Conservation (phyloP, 2,113 vertebrate species). For the Pterophyllum scalare region DNA sequence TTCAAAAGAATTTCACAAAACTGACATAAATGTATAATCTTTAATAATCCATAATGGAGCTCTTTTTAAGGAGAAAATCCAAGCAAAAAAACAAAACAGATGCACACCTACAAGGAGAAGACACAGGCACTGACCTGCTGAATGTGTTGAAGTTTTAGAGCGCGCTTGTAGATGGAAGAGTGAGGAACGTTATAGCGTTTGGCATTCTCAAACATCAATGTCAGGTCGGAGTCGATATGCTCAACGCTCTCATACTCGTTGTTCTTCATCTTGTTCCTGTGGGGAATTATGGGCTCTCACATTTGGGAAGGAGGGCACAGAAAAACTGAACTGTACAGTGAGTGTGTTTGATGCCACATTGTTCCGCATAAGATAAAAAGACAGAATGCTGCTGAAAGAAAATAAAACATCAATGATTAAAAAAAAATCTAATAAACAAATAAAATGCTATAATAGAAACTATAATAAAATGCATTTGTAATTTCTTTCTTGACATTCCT, state of each 20-base stretch:
- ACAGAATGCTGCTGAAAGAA: constrained; percentile 46
- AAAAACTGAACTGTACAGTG: constrained; percentile 64
- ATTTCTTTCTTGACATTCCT: background rate
- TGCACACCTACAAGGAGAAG: background rate
- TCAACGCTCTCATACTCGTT: constrained; percentile 95
- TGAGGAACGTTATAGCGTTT: constrained; percentile 97
- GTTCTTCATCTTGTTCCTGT: constrained; percentile 95
- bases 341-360: constrained; percentile 35
- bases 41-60: background rate
- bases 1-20: background rate
- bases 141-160: constrained; percentile 94
- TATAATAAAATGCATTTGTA: background rate
- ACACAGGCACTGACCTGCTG: constrained; percentile 87
- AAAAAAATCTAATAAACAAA: constrained; percentile 1
- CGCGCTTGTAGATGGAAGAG: constrained; percentile 97
- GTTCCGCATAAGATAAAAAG: constrained; percentile 37
- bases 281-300: constrained; percentile 69
- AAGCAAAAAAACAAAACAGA: background rate
- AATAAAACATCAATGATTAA: background rate
- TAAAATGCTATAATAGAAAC: background rate
- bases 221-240: constrained; percentile 92
- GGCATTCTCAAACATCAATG: constrained; percentile 97
- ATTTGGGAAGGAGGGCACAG: constrained; percentile 68
- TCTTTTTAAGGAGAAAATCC: background rate
- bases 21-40: background rate